Evolutionary conservation across 2,888 invertebrate genomes (phyloP), one percentile per base, ranked within the genome.

Genomic region (Chrysodeixis includens): DNA sequence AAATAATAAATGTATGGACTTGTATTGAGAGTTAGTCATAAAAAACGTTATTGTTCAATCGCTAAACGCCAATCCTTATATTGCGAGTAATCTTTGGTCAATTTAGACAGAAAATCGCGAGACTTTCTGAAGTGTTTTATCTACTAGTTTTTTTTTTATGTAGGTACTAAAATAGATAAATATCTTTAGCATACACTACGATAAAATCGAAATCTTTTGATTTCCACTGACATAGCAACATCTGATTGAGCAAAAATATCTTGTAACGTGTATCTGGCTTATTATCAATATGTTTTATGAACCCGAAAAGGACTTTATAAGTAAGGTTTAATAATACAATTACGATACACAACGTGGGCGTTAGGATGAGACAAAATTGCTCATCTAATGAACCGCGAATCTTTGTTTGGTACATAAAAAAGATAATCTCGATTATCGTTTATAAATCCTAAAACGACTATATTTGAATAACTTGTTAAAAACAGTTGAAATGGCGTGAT

Each of bases 341-440:
- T 74, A 30, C 30, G 26, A 35, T 57, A 22, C 30, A 54, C 12
- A 14, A 10, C 18, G 71, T 74, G 55, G 74, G 75, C 44, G 66
- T 56, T 35, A 46, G 44, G 30, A 55, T 67, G 18, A 18, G 57
- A 66, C 53, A 59, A 65, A 74, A 66, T 66, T 74, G 70, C 44
- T 59, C 49, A 40, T 16, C 53, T 59, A 61, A 54, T 60, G 8
- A 49, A 46, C 32, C 30, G 0, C 32, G 30, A 55, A 56, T 1
- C 57, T 57, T 35, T 58, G 32, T 44, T 61, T 14, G 60, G 54
- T 30, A 56, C 44, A 18, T 12, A 30, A 66, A 49, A 20, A 58
- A 18, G 49, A 44, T 61, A 61, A n/a, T 35, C 12, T 16, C 49
- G 54, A 56, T 65, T 30, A 35, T 49, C n/a, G n/a, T 40, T 52